Base-by-base conservation (phyloP, 2,888 invertebrate genomes). In the Ornithoptera priamus region DNA sequence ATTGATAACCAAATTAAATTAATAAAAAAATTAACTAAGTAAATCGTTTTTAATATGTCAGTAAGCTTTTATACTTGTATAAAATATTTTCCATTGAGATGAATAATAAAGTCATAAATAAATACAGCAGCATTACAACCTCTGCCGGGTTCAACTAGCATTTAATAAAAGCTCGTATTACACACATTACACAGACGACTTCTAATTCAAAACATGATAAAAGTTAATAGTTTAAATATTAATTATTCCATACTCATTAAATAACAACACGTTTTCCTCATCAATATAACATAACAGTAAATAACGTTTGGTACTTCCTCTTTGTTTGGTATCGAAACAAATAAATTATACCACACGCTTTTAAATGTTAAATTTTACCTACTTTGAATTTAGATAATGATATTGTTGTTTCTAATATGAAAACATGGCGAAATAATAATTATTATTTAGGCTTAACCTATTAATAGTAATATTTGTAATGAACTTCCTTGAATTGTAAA, bases 201-300 rank as follows among this genome's bases (percentile, higher is more conserved):
- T 57, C 17, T 57, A 64, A 30, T 58, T 39, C 36, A 65, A 65
- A 65, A 65, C 63, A 58, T 46, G 36, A 58, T 62, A 30, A 46
- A 56, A 62, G 62, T 30, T 68, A 58, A 59, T 59, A 15, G 39
- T 57, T 65, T 18, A 22, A 22, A 58, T 58, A 6, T 58, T 58
- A n/a, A 24, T 50, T 59, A 50, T 30, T 60, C 50, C 50, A 63
- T 63, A 59, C 58, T 57, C n/a, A 68, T 64, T 68, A 59, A 62
- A 58, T 62, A 57, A 63, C 59, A 46, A 58, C 59, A n/a, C 50
- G 62, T 70, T 70, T 70, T 70, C 70, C 70, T 70, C 53, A 12
- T 66, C n/a, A 46, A 22, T 46, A 36, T 46, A 46, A 15, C 15
- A 46, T 15, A 66, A 66, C 66, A 12, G 50, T 65, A 65, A 69